Percentiles rank a stretch among this genome's conserved stretches.
These are phyloP conservation scores for zebrafish (Danio rerio) DNA, from an alignment of 2,113 vertebrate species.

Conservation along the genomic window GRCz12tu NC_133176.1:37269501-37270000, in stretches of 20 bases:
- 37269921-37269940: too few relatives aligned
- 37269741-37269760: not conserved
- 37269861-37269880: too few relatives aligned
- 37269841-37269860: too few relatives aligned
- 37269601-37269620: not conserved
- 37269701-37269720: slow-evolving; percentile 11
- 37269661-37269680: not conserved
- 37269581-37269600: not conserved
- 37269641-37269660: not conserved
- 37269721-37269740: not conserved
- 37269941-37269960: too few relatives aligned
- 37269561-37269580: not conserved
- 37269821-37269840: too few relatives aligned
- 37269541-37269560: not conserved
- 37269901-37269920: too few relatives aligned
- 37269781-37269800: not conserved
- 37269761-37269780: not conserved
- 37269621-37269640: not conserved
- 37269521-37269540: slow-evolving; percentile 1
- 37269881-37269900: too few relatives aligned
- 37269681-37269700: slow-evolving; percentile 10
- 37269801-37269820: not conserved
- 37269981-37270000: too few relatives aligned
- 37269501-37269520: not conserved
- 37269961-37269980: too few relatives aligned